Percentiles rank a stretch among this genome's conserved stretches.
Conservation (phyloP, 2,888 invertebrate species). For the Physocephala rufipes region DNA sequence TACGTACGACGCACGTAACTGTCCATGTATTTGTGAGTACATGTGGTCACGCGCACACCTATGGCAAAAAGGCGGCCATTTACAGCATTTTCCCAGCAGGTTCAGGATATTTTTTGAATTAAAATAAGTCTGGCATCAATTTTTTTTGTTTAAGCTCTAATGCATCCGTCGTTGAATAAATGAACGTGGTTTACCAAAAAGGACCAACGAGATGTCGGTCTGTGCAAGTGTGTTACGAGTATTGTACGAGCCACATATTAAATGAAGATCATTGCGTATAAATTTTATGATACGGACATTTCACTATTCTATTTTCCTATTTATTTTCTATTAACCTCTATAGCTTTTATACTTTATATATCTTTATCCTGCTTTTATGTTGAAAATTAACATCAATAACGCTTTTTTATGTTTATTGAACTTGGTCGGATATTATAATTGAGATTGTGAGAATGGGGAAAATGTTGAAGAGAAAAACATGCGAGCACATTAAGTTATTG, state of each 20-base stretch:
- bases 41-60: constrained; percentile 19
- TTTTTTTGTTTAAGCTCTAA: constrained; percentile 43
- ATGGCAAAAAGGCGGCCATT: background rate
- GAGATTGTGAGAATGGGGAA: background rate
- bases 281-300: background rate
- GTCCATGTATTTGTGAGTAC: constrained; percentile 19
- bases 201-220: background rate
- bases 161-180: constrained; percentile 47
- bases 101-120: constrained; percentile 23
- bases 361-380: background rate
- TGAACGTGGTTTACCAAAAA: constrained; percentile 47
- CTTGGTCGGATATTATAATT: background rate
- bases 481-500: too few relatives aligned
- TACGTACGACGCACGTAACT: background rate
- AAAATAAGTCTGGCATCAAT: constrained; percentile 46
- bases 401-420: background rate
- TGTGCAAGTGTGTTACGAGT: background rate
- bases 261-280: background rate
- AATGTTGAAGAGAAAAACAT: too few relatives aligned
- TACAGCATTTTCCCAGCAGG: background rate
- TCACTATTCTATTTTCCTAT: background rate
- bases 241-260: background rate
- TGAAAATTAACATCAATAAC: background rate
- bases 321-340: too few relatives aligned
- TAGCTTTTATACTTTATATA: background rate